Percentiles rank a stretch among this genome's conserved stretches.
phyloP scores from a whole-genome alignment of 2,888 invertebrate species.

The Atherix ibis region DNA sequence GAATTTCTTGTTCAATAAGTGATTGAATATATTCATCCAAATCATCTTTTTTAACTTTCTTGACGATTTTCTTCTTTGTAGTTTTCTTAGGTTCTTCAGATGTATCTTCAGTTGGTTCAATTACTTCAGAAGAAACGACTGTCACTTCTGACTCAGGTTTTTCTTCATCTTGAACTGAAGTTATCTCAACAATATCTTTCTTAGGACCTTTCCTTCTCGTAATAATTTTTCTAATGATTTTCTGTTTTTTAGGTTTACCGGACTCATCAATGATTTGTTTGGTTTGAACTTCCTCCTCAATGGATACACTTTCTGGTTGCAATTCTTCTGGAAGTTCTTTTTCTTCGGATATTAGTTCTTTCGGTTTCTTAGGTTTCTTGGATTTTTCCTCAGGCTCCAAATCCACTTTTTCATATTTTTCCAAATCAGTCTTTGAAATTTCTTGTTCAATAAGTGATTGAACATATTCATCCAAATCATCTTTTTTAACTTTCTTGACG shows the following conservation, averaged over 20 bases:
- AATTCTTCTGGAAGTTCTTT: slow-evolving; percentile 10
- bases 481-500: slow-evolving; percentile 21
- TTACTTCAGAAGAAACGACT: too few species aligned
- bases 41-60: too few species aligned
- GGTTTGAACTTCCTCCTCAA: slow-evolving; percentile 13
- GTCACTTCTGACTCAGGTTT: too few species aligned
- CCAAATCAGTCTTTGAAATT: slow-evolving; percentile 29
- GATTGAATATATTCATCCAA: too few species aligned
- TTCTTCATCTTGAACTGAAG: slow-evolving; percentile 22
- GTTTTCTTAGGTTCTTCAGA: too few species aligned
- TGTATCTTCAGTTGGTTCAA: too few species aligned
- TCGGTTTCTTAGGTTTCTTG: slow-evolving; percentile 17
- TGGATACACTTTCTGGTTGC: too few species aligned
- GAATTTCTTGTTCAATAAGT: too few species aligned
- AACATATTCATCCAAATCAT: slow-evolving; percentile 29
- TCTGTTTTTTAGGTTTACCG: slow-evolving; percentile 15
- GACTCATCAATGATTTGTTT: slow-evolving; percentile 19
- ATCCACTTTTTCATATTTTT: slow-evolving; percentile 30
- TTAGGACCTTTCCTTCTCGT: slow-evolving; percentile 21
- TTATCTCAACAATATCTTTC: slow-evolving; percentile 19
- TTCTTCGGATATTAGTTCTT: slow-evolving; percentile 18
- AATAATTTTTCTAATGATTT: slow-evolving; percentile 22
- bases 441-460: slow-evolving; percentile 29
- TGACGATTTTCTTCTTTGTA: too few species aligned
- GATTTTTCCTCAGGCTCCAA: slow-evolving; percentile 16